phyloP scores from a whole-genome alignment of 2,888 invertebrate species.

The Phaedon cochleariae region DNA sequence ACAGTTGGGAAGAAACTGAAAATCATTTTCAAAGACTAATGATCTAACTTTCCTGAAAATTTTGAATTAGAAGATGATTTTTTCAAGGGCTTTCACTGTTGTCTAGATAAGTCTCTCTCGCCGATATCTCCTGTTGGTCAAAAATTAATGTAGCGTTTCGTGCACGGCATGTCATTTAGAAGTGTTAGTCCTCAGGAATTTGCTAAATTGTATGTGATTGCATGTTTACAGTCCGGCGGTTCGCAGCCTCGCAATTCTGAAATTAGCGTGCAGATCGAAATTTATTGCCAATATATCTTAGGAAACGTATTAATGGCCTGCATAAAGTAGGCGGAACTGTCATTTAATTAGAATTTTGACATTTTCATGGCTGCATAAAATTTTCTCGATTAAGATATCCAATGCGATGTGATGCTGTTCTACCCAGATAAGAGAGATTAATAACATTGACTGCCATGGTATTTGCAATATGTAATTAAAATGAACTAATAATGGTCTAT shows the following conservation, averaged over 20 bases:
- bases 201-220: constrained; percentile 1
- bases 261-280: constrained; percentile 28
- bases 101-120: no score
- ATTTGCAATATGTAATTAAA: constrained; percentile 29
- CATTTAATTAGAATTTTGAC: constrained; percentile 38
- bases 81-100: no score
- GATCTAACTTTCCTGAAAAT: no score
- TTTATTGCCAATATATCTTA: constrained; percentile 31
- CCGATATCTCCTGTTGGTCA: no score
- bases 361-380: constrained; percentile 35
- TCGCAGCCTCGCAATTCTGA: constrained; percentile 4
- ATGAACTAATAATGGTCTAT: constrained; percentile 7
- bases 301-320: constrained; percentile 34
- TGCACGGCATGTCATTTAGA: not conserved
- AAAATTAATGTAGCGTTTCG: no score
- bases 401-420: constrained; percentile 23
- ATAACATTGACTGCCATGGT: constrained; percentile 16
- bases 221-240: not conserved
- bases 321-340: constrained; percentile 36
- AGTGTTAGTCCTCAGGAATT: not conserved
- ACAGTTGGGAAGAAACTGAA: no score
- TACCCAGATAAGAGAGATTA: constrained; percentile 27
- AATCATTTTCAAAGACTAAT: no score
- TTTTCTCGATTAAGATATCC: constrained; percentile 32
- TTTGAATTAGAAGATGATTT: no score